Evolutionary conservation across 1,140 invertebrate genomes (phyloP), one percentile per base, ranked within the genome.

Genomic region (Heliconius hewitsoni): DNA sequence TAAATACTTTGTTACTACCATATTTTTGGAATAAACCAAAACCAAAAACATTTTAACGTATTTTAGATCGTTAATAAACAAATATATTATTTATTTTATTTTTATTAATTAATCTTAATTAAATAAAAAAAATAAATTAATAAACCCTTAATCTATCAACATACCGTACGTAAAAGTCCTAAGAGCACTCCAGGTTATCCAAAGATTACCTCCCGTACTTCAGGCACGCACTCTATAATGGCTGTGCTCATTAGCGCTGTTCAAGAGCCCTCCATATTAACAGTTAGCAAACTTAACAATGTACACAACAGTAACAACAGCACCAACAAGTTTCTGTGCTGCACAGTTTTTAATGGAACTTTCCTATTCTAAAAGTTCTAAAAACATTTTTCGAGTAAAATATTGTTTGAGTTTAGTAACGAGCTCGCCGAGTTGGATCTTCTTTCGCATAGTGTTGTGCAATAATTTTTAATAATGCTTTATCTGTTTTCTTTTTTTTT

Each of bases 161-260:
- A 13, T 55, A 55, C 71, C 8, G 18, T 72, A 72, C 55, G 60
- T 57, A 74, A 71, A 72, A 30, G 46, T 57, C 71, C 79, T 71
- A 66, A 77, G 66, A 71, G 52, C 60, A 71, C 55, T 71, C 75
- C 70, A 52, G 70, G 66, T 77, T 46, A 50, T 72, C 73, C 76
- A 79, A 79, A 81, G 82, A 80, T 66, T 74, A 57, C 80, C 76
- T 73, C 79, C 79, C 73, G 55, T 78, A 76, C 75, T 80, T 37
- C 23, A 77, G 66, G 83, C 86, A 89, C 86, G 82, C 85, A 81
- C 73, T 76, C 81, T 74, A 85, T 90, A 90, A 90, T 89, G 88
- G 85, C 86, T 81, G 78, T 83, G 84, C 87, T 89, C 88, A 89
- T 90, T 90, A 89, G 84, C 82, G 84, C 84, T 77, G 84, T 87